Conservation (phyloP, 2,113 vertebrate species). For the Heterotilapia buettikoferi region DNA sequence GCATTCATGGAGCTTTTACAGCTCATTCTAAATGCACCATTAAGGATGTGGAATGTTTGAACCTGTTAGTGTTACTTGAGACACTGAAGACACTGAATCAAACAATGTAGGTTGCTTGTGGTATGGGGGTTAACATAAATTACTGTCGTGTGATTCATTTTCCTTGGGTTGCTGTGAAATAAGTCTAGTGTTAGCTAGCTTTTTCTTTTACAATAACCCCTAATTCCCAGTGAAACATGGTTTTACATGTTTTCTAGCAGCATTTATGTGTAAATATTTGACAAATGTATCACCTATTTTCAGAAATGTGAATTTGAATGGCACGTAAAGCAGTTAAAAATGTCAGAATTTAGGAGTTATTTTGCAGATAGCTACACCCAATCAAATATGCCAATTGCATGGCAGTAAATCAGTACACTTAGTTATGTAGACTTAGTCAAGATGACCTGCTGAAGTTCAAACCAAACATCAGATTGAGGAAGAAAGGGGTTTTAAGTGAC, state of each 20-base stretch:
- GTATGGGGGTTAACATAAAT: background rate
- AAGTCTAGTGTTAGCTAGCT: background rate
- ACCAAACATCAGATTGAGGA: background rate
- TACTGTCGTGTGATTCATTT: constrained; percentile 10
- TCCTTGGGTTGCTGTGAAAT: background rate
- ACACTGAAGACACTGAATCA: background rate
- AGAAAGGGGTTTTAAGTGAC: background rate
- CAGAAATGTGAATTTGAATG: background rate
- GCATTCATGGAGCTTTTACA: background rate
- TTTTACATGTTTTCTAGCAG: background rate
- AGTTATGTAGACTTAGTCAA: background rate
- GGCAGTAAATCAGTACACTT: background rate
- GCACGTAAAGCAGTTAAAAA: background rate
- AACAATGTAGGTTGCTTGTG: background rate
- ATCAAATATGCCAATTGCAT: background rate
- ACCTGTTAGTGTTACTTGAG: background rate
- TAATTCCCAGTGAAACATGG: background rate
- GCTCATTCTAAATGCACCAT: background rate
- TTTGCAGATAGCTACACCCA: background rate
- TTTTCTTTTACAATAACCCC: background rate
- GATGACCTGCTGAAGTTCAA: background rate
- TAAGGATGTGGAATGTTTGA: background rate
- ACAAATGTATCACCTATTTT: background rate
- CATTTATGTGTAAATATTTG: background rate
- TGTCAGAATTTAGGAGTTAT: background rate